These are phyloP conservation scores for Manis pentadactyla DNA, from an alignment of 2,797 vertebrate genomes.

Conservation along the genomic window DNA sequence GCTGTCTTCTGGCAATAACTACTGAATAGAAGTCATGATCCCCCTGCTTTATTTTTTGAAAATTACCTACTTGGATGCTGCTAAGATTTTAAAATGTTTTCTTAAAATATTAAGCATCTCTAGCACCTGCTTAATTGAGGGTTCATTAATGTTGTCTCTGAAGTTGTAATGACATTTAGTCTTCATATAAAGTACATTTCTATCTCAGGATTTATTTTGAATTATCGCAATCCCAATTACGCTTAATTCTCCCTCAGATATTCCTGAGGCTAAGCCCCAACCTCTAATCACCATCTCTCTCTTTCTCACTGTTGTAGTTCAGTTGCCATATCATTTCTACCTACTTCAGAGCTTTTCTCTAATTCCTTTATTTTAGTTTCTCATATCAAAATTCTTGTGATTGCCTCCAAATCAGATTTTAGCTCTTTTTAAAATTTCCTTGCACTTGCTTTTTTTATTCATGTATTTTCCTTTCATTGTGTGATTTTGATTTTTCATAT, in stretches of 20 bases:
- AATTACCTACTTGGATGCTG: neutral
- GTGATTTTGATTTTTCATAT: neutral
- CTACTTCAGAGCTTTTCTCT: neutral
- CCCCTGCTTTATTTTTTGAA: neutral
- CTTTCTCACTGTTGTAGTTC: neutral
- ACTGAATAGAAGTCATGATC: neutral
- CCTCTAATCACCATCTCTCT: neutral
- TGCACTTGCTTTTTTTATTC: neutral
- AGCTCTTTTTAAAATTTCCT: neutral
- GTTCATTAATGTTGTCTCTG: neutral
- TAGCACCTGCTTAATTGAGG: neutral
- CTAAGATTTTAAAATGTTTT: conserved; percentile 29
- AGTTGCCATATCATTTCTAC: neutral
- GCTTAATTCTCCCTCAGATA: neutral
- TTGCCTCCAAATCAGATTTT: neutral
- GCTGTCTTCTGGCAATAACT: neutral
- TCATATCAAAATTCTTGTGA: neutral
- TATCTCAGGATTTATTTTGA: conserved; percentile 45
- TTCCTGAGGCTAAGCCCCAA: neutral
- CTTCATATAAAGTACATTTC: neutral
- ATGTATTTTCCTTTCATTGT: neutral
- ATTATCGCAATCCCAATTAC: neutral
- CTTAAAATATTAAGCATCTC: conserved; percentile 23
- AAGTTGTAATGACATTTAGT: neutral
- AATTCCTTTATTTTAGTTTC: neutral